Evolutionary conservation across 2,888 invertebrate genomes (phyloP), one percentile per base, ranked within the genome.

Genomic region (Neoscelio sp.): DNA sequence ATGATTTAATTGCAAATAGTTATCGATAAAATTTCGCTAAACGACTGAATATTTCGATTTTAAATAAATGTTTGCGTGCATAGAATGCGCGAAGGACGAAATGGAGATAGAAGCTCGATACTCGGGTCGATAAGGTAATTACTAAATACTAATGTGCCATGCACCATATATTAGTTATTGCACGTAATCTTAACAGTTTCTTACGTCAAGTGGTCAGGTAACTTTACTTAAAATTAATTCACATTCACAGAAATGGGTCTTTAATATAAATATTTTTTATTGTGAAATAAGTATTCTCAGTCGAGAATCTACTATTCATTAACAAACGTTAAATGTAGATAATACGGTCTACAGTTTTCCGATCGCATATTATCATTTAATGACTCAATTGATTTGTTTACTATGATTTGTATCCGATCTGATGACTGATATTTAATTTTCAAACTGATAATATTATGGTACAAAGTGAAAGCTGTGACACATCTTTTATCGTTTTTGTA

Each of bases 91-190:
- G 85, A 87, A 86, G 85, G 83, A 87, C 85, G 85, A 85, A 84
- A 85, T 84, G 76, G 78, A 87, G 88, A 88, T 88, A 88, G 87
- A 88, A 85, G 87, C 86, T 83, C 82, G 88, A 88, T 88, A 88
- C 80, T 89, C 85, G 58, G 73, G 67, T 81, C 84, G 88, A 88
- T 88, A 88, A 88, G 84, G 87, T 88, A 88, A 87, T 88, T 88
- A 87, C 87, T 85, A 85, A 87, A 88, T 87, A 86, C 84, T 88
- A 87, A 88, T 87, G 87, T 83, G 83, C 77, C 56, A 80, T 83
- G 81, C 83, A 68, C 60, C 73, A 70, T 74, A 80, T 83, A 82
- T 85, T 85, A 85, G 82, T 82, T 84, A 80, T 84, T 82, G 58
- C 81, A 80, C 78, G 79, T 58, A 75, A 67, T 20, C 30, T 42